Evolutionary conservation across 2,888 invertebrate species (phyloP).

Genomic region (Eueremaeus valkanovi): DNA sequence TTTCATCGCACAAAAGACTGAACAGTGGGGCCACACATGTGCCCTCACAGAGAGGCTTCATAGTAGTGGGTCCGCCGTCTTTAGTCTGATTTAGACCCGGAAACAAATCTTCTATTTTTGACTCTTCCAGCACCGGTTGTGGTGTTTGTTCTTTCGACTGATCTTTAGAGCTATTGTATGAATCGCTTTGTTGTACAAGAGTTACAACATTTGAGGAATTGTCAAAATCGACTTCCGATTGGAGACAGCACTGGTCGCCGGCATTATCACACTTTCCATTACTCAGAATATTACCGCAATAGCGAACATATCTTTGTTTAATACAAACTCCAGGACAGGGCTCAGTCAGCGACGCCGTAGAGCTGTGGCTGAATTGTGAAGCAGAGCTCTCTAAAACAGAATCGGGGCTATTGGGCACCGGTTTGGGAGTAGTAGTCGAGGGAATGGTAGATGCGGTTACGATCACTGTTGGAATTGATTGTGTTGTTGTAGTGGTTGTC

Average conservation of each 20-base stretch:
- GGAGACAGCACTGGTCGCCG: constrained; percentile 41
- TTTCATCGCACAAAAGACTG: constrained; percentile 77
- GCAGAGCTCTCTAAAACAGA: not conserved
- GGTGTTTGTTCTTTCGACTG: not conserved
- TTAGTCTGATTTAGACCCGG: not conserved
- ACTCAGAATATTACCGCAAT: constrained; percentile 40
- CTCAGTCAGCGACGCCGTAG: not conserved
- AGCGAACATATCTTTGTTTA: constrained; percentile 42
- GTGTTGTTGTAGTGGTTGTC: not conserved
- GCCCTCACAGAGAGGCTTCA: constrained; percentile 61
- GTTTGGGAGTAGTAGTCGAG: not conserved
- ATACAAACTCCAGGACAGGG: constrained; percentile 46
- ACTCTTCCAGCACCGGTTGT: too few relatives aligned
- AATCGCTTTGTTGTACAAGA: constrained; percentile 38
- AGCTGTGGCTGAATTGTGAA: not conserved
- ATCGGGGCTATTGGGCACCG: not conserved
- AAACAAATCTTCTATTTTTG: not conserved
- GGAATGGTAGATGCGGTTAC: not conserved
- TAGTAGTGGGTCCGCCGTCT: constrained; percentile 23
- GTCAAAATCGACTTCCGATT: constrained; percentile 38
- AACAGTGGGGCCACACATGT: constrained; percentile 79
- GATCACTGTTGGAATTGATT: not conserved
- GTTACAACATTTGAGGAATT: constrained; percentile 35
- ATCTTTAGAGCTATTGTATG: constrained; percentile 7
- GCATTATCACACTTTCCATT: constrained; percentile 35